These are phyloP conservation scores for Amphimallon solstitiale DNA, from an alignment of 2,888 invertebrate species.

Conservation along the genomic window DNA sequence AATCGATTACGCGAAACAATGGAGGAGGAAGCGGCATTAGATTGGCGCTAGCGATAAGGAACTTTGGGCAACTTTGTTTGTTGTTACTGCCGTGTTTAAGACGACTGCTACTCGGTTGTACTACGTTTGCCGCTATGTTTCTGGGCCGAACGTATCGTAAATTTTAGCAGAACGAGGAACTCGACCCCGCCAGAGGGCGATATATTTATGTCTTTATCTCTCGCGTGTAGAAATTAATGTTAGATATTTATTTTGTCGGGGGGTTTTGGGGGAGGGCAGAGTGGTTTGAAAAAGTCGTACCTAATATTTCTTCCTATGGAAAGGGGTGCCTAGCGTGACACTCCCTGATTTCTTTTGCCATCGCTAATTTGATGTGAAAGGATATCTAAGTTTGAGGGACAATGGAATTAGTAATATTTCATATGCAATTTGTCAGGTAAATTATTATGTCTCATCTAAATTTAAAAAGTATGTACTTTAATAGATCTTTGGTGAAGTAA, in stretches of 20 bases:
- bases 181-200: constrained; percentile 3
- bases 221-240: constrained; percentile 25
- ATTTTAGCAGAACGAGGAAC: constrained; percentile 16
- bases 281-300: not conserved
- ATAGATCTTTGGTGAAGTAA: too few species aligned
- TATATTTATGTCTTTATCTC: constrained; percentile 30
- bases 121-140: too few species aligned
- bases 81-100: constrained; percentile 21
- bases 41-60: constrained; percentile 7
- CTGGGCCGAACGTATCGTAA: constrained; percentile 4
- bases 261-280: too few species aligned
- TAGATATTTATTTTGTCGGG: constrained; percentile 22
- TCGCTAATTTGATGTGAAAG: too few species aligned
- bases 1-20: constrained; percentile 19
- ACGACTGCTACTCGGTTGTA: not conserved
- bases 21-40: constrained; percentile 17
- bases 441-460: too few species aligned
- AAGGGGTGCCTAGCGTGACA: too few species aligned
- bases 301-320: not conserved
- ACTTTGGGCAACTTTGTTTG: constrained; percentile 17
- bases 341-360: too few species aligned
- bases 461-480: too few species aligned
- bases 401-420: too few species aligned
- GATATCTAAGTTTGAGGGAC: too few species aligned
- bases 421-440: too few species aligned